phyloP scores from a whole-genome alignment of 2,797 vertebrate genomes.

The Pteronotus mesoamericanus region DNA sequence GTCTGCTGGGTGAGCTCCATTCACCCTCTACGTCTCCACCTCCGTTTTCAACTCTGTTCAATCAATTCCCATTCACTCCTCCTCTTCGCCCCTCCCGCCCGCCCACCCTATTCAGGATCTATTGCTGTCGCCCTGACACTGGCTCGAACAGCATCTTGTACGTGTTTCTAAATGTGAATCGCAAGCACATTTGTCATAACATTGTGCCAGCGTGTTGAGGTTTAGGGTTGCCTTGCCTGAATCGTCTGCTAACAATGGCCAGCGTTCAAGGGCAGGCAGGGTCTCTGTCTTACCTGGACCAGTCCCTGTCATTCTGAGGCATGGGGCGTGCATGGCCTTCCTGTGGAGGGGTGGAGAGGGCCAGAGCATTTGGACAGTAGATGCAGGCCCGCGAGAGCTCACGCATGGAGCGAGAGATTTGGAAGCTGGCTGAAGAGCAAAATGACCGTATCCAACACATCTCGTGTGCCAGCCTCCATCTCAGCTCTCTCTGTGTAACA shows the following conservation, averaged over 20 bases:
- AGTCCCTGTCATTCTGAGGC: neutral
- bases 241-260: neutral
- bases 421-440: neutral
- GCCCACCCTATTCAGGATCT: neutral
- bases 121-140: neutral
- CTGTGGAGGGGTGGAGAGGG: no score
- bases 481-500: neutral
- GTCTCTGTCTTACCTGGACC: neutral
- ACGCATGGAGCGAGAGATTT: neutral
- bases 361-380: neutral
- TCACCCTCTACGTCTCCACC: neutral
- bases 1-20: neutral
- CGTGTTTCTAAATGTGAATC: neutral
- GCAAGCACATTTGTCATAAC: neutral
- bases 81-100: no score
- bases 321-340: neutral
- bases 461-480: fast-evolving
- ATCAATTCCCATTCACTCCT: neutral
- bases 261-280: neutral
- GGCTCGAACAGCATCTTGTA: neutral
- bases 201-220: neutral
- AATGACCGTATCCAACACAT: neutral
- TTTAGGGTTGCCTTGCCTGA: neutral
- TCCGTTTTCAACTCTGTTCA: neutral
- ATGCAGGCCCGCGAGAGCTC: neutral